Conservation (phyloP, 1,140 invertebrate species). For the Eciton burchellii region DNA sequence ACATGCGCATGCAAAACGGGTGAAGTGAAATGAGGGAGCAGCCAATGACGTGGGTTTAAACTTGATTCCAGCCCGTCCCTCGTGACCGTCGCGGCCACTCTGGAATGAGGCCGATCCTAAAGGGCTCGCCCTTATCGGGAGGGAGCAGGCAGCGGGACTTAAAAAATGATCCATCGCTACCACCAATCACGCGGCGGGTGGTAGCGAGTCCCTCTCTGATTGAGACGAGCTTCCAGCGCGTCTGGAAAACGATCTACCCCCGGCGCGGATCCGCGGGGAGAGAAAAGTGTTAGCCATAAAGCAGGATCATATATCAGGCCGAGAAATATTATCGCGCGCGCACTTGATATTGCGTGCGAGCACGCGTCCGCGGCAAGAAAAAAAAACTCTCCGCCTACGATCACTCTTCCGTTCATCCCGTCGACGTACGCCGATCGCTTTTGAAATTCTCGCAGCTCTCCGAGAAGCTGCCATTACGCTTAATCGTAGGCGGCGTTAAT, state of each 20-base stretch:
- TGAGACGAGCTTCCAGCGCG: constrained; percentile 75
- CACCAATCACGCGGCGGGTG: constrained; percentile 83
- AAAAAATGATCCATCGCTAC: constrained; percentile 83
- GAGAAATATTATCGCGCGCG: constrained; percentile 54
- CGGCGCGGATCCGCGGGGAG: constrained; percentile 64
- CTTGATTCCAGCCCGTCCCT: constrained; percentile 61
- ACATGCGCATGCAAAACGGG: constrained; percentile 74
- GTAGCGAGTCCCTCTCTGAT: constrained; percentile 77
- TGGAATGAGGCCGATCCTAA: constrained; percentile 48
- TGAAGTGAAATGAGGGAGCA: constrained; percentile 25
- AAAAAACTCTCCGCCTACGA: constrained; percentile 33
- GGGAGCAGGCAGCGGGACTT: constrained; percentile 76
- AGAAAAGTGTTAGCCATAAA: constrained; percentile 72
- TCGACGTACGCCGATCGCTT: neutral
- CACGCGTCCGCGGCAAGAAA: constrained; percentile 19
- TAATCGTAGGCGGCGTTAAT: no score
- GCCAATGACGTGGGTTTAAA: constrained; percentile 81
- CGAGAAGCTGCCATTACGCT: no score
- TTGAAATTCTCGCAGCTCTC: neutral
- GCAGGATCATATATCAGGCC: constrained; percentile 59
- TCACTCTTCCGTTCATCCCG: neutral
- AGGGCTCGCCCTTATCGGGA: constrained; percentile 77
- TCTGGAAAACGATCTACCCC: constrained; percentile 73
- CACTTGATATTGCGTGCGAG: constrained; percentile 59
- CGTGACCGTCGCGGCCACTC: constrained; percentile 51